Evolutionary conservation across 2,888 invertebrate species (phyloP), one percentile per base, ranked within the genome.

Genomic region (Drosophila basisetae): DNA sequence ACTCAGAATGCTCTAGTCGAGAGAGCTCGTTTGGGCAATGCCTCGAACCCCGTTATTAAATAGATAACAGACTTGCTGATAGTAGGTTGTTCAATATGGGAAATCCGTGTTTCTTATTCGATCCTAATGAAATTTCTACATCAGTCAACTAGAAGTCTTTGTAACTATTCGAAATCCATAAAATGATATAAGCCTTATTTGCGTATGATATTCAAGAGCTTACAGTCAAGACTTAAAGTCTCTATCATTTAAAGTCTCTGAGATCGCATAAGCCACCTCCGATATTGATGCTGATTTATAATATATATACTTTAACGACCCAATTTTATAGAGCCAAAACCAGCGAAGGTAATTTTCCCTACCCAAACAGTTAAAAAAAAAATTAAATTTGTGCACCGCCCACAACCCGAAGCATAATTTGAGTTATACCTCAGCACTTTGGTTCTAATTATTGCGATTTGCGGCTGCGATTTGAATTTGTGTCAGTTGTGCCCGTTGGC

Each of bases 361-460:
- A 60, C 50, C 58, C 71, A 79, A 79, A 79, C 73, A 71, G 62
- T 55, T 60, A 0, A 13, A 16, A 18, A 52, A 0, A 33, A 16
- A 35, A 35, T 18, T 5, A 67, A 58, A 52, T 64, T 60, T 22
- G 18, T 41, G 39, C 10, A n/a, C 41, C 56, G 43, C 67, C 61
- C 60, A 53, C 47, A 22, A 58, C 39, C 11, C 28, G 10, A 13
- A 25, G 33, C 35, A 50, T 33, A 25, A 39, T 47, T 61, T 49
- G 4, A 28, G 52, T 28, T 6, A 16, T 6, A 16, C 25, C 50
- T 28, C 39, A 63, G 64, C 30, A 16, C 4, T 56, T 65, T 49
- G 50, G 18, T 11, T 70, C 47, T 84, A 87, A 84, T 87, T 87
- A 87, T 76, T 71, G 77, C 76, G 82, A 87, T 82, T 76, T 80